phyloP scores from a whole-genome alignment of 2,113 vertebrate species.

The Cyrtonyx montezumae region DNA sequence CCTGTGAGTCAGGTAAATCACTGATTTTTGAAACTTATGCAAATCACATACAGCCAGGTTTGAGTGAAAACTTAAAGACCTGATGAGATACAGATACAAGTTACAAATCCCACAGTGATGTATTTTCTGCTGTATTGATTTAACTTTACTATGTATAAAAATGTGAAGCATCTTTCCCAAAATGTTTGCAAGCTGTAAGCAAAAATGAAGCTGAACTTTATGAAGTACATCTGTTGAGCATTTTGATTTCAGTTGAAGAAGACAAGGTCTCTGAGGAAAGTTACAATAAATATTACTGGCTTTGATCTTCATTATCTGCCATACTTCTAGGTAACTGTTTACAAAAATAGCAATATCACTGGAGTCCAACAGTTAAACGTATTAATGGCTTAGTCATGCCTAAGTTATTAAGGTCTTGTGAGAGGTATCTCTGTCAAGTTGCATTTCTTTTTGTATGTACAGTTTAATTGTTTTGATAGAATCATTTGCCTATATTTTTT shows the following conservation, averaged over 20 bases:
- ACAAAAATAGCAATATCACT: neutral
- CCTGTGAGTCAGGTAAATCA: neutral
- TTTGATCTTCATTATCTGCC: neutral
- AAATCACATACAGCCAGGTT: neutral
- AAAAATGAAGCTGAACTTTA: neutral
- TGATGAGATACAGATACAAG: neutral
- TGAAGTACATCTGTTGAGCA: neutral
- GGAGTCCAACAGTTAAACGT: neutral
- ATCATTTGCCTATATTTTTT: rapidly evolving
- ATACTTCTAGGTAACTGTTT: neutral
- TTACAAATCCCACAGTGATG: neutral
- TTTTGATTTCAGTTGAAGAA: neutral
- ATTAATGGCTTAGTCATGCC: neutral
- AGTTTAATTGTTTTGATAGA: neutral
- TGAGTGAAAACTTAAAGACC: neutral
- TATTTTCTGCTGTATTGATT: neutral
- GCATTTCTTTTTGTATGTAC: neutral
- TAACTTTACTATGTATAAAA: neutral
- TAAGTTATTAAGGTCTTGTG: neutral
- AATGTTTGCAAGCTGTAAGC: neutral
- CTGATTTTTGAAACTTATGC: neutral
- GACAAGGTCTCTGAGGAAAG: neutral
- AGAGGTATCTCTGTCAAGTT: neutral
- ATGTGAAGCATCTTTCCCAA: neutral
- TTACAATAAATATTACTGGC: neutral